Evolutionary conservation across 2,113 vertebrate genomes (phyloP).

Genomic region (Suricata suricatta): DNA sequence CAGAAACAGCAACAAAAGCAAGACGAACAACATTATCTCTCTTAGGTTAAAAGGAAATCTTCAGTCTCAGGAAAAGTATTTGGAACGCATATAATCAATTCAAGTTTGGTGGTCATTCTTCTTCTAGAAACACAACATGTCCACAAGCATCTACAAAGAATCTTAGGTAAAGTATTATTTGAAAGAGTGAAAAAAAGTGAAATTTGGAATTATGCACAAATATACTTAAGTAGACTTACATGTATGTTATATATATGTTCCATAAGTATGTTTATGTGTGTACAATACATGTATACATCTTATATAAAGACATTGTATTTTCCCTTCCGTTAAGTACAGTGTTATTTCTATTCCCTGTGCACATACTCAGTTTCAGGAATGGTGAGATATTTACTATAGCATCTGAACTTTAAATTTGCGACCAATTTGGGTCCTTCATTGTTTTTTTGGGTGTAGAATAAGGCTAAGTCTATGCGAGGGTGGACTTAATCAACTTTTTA

Average conservation of each 20-base stretch:
- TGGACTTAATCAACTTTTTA: not conserved
- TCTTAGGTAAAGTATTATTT: not conserved
- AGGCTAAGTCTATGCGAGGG: not conserved
- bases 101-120: not conserved
- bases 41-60: not conserved
- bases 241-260: not conserved
- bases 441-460: slow-evolving; percentile 73
- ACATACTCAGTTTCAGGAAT: slow-evolving; percentile 80
- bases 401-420: slow-evolving; percentile 75
- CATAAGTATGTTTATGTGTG: not conserved
- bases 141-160: not conserved
- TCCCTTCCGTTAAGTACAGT: slow-evolving; percentile 80
- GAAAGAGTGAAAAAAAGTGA: not conserved
- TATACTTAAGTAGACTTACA: not conserved
- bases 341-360: slow-evolving; percentile 72
- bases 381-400: slow-evolving; percentile 76
- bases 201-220: not conserved
- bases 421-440: slow-evolving; percentile 66
- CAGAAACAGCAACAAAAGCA: not conserved
- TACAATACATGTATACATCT: not conserved
- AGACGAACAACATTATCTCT: not conserved
- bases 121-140: not conserved
- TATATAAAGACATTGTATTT: slow-evolving; percentile 77
- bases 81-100: not conserved
- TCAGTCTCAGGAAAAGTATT: not conserved